phyloP scores from a whole-genome alignment of 2,113 vertebrate genomes.

The Perccottus glenii region DNA sequence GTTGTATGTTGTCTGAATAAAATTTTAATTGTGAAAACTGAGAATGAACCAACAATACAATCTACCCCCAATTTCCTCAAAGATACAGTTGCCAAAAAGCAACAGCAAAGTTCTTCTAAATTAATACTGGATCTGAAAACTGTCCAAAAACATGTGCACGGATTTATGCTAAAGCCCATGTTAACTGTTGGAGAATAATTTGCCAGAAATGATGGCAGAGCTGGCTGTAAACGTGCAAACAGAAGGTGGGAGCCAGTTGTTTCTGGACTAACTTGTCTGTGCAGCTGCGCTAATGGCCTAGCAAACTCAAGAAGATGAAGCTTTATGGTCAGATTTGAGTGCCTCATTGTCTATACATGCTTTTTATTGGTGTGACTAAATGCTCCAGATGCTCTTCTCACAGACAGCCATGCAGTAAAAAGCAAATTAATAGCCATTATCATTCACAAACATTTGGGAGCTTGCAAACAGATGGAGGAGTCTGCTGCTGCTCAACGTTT shows the following conservation, averaged over 20 bases:
- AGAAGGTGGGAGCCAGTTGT: constrained; percentile 55
- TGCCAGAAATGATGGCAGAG: constrained; percentile 28
- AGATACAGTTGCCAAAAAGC: background rate
- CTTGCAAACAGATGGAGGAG: constrained; percentile 59
- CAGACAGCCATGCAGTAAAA: constrained; percentile 63
- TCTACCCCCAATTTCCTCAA: background rate
- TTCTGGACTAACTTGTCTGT: constrained; percentile 31
- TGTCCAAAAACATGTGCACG: background rate
- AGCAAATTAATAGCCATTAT: constrained; percentile 67
- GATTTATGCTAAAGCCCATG: background rate
- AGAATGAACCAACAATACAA: too few relatives aligned
- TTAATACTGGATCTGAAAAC: background rate
- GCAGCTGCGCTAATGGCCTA: constrained; percentile 36
- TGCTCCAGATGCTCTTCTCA: constrained; percentile 64
- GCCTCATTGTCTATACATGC: constrained; percentile 62
- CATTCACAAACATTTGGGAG: constrained; percentile 66
- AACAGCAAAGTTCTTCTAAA: background rate
- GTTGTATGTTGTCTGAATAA: too few relatives aligned
- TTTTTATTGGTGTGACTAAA: constrained; percentile 66
- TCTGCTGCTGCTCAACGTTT: constrained; percentile 41
- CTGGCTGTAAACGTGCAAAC: constrained; percentile 18
- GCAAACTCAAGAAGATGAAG: constrained; percentile 49
- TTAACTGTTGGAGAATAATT: constrained; percentile 1
- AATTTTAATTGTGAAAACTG: too few relatives aligned
- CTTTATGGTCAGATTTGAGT: constrained; percentile 64